A percentile compares a stretch with the other conserved stretches of the same genome.
Evolutionary conservation across 2,888 invertebrate species (phyloP).

Genomic region (Acrobasis consociella): DNA sequence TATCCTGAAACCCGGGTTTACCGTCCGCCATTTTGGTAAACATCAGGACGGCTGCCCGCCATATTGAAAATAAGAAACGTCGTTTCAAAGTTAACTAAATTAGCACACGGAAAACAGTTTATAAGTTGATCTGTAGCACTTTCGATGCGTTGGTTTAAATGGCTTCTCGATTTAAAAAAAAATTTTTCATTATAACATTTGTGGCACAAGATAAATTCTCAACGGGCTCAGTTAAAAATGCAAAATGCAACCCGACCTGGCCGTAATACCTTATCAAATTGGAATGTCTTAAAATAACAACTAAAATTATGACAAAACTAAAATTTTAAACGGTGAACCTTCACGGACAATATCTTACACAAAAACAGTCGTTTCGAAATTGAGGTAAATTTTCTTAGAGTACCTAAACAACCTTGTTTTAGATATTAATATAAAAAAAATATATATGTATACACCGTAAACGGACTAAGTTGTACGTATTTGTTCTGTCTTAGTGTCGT

Average conservation of each 20-base stretch:
- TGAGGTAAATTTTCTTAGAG: slow-evolving; percentile 70
- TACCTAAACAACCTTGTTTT: slow-evolving; percentile 60
- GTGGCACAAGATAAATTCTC: too few relatives aligned
- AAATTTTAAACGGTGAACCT: slow-evolving; percentile 39
- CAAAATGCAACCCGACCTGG: slow-evolving; percentile 29
- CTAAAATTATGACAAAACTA: slow-evolving; percentile 28
- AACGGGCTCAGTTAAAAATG: neutral
- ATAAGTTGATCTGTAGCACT: too few relatives aligned
- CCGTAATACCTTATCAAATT: slow-evolving; percentile 36
- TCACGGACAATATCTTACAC: slow-evolving; percentile 52
- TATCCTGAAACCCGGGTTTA: too few relatives aligned
- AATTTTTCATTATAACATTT: too few relatives aligned
- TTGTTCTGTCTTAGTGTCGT: slow-evolving; percentile 52
- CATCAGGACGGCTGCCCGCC: neutral
- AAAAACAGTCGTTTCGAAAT: slow-evolving; percentile 57
- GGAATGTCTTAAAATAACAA: slow-evolving; percentile 36
- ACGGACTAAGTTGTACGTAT: slow-evolving; percentile 62
- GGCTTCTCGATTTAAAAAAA: too few relatives aligned
- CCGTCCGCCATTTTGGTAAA: neutral
- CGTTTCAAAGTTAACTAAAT: too few relatives aligned
- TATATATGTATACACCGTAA: slow-evolving; percentile 38
- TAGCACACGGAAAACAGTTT: too few relatives aligned
- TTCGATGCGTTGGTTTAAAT: too few relatives aligned
- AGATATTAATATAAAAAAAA: slow-evolving; percentile 26
- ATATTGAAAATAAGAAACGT: neutral